Percentiles rank a stretch among this genome's conserved stretches.
Conservation (phyloP, 2,113 vertebrate genomes). For the Pelmatolapia mariae region DNA sequence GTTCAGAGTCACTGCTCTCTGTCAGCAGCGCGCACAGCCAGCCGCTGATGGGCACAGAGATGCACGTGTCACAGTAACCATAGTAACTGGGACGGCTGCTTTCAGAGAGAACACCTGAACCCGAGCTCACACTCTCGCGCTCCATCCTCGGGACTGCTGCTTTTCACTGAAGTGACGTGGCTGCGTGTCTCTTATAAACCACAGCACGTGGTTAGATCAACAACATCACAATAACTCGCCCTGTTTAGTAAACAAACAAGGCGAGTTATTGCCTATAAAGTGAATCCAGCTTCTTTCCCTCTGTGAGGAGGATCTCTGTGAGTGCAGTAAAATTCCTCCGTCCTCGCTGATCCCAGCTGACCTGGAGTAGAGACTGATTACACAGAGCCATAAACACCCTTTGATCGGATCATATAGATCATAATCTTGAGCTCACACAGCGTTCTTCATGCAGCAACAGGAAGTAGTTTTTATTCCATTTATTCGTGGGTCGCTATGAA, state of each 20-base stretch:
- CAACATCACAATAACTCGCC: background rate
- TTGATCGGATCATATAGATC: background rate
- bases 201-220: background rate
- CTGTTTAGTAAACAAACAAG: background rate
- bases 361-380: too few species aligned
- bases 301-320: background rate
- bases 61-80: too few species aligned
- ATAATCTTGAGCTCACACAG: background rate
- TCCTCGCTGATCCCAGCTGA: background rate
- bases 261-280: accelerated
- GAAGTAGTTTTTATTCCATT: background rate
- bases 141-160: too few species aligned
- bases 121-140: too few species aligned
- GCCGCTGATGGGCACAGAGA: too few species aligned
- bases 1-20: too few species aligned
- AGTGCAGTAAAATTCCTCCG: background rate
- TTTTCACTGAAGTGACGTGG: background rate
- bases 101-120: too few species aligned
- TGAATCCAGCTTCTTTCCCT: background rate
- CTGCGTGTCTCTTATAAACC: background rate
- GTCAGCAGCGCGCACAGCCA: too few species aligned
- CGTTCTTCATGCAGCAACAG: background rate
- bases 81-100: too few species aligned
- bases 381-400: background rate
- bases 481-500: background rate